Conservation (phyloP, 2,888 invertebrate species). For the Globia sparganii region DNA sequence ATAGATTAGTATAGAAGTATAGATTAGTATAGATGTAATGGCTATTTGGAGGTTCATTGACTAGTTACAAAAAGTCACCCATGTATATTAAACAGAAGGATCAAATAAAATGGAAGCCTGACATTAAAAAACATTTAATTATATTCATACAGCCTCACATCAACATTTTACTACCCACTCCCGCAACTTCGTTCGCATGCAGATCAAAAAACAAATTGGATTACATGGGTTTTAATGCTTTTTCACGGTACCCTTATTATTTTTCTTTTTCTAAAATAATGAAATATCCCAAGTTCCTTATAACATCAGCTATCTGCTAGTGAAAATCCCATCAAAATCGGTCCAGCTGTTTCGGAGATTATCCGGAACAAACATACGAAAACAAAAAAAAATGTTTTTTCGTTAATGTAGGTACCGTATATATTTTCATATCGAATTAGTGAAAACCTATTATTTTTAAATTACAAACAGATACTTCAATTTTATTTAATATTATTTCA, state of each 20-base stretch:
- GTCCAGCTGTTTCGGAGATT: no score
- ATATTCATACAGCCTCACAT: neutral
- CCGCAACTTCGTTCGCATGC: neutral
- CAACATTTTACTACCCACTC: neutral
- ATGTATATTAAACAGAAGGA: neutral
- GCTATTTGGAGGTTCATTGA: conserved; percentile 19
- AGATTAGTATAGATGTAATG: no score
- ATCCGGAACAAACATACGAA: no score
- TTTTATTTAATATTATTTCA: neutral
- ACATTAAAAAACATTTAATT: neutral
- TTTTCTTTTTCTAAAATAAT: neutral
- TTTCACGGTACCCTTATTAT: neutral
- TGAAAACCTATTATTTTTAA: no score
- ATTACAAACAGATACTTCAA: neutral
- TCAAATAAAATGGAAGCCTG: neutral
- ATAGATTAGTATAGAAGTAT: no score
- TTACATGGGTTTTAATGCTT: neutral
- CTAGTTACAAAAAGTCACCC: conserved; percentile 19
- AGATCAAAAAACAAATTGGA: no score
- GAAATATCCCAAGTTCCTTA: no score
- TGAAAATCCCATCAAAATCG: no score
- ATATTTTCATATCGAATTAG: no score
- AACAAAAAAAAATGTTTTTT: neutral
- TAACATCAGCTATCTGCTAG: no score
- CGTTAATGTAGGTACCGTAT: neutral